A percentile compares a stretch with the other conserved stretches of the same genome.
Evolutionary conservation across 1,140 invertebrate genomes (phyloP).

Genomic region (Drosophila asahinai): DNA sequence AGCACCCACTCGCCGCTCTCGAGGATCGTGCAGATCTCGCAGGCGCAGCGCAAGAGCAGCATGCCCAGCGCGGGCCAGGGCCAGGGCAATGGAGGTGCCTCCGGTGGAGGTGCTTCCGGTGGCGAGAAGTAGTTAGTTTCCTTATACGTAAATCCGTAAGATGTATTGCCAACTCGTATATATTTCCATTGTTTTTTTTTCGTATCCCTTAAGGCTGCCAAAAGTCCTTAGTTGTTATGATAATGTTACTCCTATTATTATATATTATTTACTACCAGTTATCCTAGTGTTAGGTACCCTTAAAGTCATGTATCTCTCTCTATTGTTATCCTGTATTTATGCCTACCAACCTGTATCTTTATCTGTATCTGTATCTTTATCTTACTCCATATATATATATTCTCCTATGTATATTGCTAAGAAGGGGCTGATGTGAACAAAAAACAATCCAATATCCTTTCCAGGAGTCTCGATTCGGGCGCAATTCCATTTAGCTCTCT

Average conservation of each 20-base stretch:
- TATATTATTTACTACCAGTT: conserved; percentile 13
- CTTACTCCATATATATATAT: conserved; percentile 19
- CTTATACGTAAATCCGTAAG: conserved; percentile 13
- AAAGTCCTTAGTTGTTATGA: conserved; percentile 39
- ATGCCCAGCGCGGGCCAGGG: conserved; percentile 51
- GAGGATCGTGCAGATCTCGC: conserved; percentile 80
- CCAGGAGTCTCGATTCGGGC: background rate
- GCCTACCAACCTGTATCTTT: background rate
- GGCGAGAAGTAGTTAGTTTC: conserved; percentile 18
- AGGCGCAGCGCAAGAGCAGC: conserved; percentile 82
- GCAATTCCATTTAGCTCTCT: conserved; percentile 11
- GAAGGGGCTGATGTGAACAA: conserved; percentile 54
- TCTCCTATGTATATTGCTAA: conserved; percentile 33
- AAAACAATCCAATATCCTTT: conserved; percentile 13
- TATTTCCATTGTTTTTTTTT: conserved; percentile 18
- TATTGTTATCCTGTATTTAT: conserved; percentile 54
- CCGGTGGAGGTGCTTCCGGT: too few relatives aligned
- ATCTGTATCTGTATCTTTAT: conserved; percentile 16
- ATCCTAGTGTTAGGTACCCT: conserved; percentile 39
- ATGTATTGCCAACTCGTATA: conserved; percentile 36
- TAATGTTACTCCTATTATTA: too few relatives aligned
- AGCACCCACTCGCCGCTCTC: conserved; percentile 83
- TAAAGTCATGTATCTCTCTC: conserved; percentile 17
- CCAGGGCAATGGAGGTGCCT: too few relatives aligned
- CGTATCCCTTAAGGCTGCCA: conserved; percentile 38